Evolutionary conservation across 1,140 invertebrate genomes (phyloP), one percentile per base, ranked within the genome.

Genomic region (Apis laboriosa): DNA sequence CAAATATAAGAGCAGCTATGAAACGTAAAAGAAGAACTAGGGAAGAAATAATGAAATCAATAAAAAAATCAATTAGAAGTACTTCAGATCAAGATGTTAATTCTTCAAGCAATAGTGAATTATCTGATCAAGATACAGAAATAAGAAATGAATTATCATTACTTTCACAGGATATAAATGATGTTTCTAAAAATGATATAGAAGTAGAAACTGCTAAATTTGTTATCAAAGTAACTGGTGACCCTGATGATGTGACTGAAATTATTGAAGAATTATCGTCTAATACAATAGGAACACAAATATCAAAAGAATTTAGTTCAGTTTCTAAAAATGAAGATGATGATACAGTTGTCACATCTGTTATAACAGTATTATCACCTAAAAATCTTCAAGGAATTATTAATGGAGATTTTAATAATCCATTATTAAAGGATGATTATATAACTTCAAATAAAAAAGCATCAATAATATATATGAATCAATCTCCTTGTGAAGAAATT

Each of bases 171-270:
- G 1, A 58, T 58, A 58, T 24, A 60, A 55, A 76, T 9, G 53
- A 71, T 49, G 66, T 21, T 13, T 80, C 72, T 17, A 68, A 60
- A 68, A 74, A 84, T 55, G 55, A 77, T 64, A 17, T 11, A 53
- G 19, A 56, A n/a, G 43, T 58, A 1, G 60, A 60, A 71, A 77
- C 70, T 43, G 77, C 60, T 51, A 88, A 86, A 53, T 92, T 92
- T 63, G 87, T 83, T 1, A 91, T 92, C 3, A 92, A 92, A 82
- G 85, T 92, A 66, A 92, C 91, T 0, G 92, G 92, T 2, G 76
- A 88, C n/a, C 83, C 89, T 21, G 90, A 93, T 1, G 90, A 92
- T 85, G 84, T 93, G 4, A 86, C 68, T 53, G 90, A 93, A 28
- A 92, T 94, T 51, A 90, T 92, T 19, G 71, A 92, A 76, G 90